Base-by-base conservation (phyloP, 2,888 invertebrate genomes). In the Desoria tigrina region DNA sequence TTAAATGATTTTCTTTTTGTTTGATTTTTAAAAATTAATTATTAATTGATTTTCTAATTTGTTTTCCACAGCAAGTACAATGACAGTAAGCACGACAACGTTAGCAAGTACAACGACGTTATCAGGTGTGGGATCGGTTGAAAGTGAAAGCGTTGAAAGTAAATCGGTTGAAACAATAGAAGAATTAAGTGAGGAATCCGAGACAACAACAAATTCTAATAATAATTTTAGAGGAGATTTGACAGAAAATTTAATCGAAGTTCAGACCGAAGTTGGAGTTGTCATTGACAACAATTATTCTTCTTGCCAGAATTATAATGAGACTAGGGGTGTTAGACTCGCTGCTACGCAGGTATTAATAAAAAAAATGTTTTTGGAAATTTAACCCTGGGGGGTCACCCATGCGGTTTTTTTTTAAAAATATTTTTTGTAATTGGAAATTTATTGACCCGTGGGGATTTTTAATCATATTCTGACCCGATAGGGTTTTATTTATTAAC, bases 31-130 rank as follows among this genome's bases (percentile, higher is more conserved):
- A n/a, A n/a, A n/a, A n/a, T n/a, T n/a, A n/a, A n/a, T n/a, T n/a
- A n/a, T n/a, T n/a, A n/a, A n/a, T n/a, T n/a, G n/a, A n/a, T n/a
- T n/a, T n/a, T n/a, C n/a, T n/a, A n/a, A n/a, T n/a, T n/a, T n/a
- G n/a, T 7, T 32, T 32, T 32, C 6, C 32, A 32, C 32, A 32
- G 32, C 6, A 32, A 32, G 6, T 4, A 32, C 32, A 11, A 51
- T 66, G 11, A 50, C 63, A 18, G 66, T 65, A 1, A 63, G 59
- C 27, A 6, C 57, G 32, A 68, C 69, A 39, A 67, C 69, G 6
- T 66, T 68, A 3, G 65, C 63, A 24, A 68, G 61, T 14, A 69
- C 72, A 45, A 63, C 65, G 42, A 63, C 45, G 16, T 60, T 50
- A n/a, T n/a, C n/a, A 18, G 50, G 50, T 28, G 23, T 39, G n/a